phyloP scores from a whole-genome alignment of 2,113 vertebrate species.

The Chlorodrepanis virens region DNA sequence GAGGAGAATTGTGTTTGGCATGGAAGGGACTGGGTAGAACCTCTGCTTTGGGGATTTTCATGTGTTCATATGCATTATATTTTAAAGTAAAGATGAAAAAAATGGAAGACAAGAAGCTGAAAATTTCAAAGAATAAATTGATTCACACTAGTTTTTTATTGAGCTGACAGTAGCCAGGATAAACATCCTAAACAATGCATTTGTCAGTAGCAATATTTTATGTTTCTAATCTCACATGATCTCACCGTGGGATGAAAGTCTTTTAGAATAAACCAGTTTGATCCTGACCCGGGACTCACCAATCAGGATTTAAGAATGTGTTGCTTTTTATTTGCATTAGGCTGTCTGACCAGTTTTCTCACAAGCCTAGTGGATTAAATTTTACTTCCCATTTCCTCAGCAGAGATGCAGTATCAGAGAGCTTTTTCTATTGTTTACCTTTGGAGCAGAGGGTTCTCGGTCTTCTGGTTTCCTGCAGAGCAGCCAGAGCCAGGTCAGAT shows the following conservation, averaged over 20 bases:
- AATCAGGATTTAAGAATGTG: neutral
- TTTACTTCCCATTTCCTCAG: constrained; percentile 43
- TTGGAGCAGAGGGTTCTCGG: neutral
- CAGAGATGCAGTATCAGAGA: neutral
- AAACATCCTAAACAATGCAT: neutral
- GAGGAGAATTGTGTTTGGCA: neutral
- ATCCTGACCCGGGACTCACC: neutral
- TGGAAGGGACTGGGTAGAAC: neutral
- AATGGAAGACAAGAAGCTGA: neutral
- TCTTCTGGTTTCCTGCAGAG: neutral
- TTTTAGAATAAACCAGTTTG: neutral
- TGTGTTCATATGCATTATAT: neutral
- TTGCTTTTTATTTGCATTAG: constrained; percentile 23
- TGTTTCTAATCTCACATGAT: neutral
- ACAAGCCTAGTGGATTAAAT: neutral
- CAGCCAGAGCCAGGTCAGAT: neutral
- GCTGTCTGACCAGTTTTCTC: constrained; percentile 55
- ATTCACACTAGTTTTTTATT: neutral
- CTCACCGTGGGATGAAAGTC: neutral
- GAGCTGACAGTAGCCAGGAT: neutral
- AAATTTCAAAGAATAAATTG: neutral
- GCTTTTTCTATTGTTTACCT: constrained; percentile 16
- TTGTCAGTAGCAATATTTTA: neutral
- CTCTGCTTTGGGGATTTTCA: neutral
- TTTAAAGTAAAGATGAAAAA: neutral